These are phyloP conservation scores for cattle (Bos taurus) DNA, from an alignment of 2,113 vertebrate species.

Conservation along the genomic window DNA sequence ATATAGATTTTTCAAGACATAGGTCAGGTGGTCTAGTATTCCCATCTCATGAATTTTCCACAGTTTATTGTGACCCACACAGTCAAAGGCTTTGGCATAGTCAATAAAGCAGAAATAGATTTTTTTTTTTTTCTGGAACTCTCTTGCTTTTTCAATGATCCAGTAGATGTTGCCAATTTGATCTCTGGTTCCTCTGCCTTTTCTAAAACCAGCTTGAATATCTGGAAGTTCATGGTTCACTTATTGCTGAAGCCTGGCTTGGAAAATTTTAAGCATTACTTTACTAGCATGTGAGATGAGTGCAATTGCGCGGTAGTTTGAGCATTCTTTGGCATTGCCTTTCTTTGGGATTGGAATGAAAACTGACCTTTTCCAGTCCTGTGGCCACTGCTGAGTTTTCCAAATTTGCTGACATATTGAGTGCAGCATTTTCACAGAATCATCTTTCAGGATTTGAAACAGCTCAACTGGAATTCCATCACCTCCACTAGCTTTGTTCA, in stretches of 20 bases:
- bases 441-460: not conserved
- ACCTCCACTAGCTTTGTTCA: not conserved
- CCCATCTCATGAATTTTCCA: no score
- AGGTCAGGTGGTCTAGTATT: no score
- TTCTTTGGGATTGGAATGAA: not conserved
- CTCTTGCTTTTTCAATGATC: not conserved
- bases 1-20: no score
- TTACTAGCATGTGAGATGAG: not conserved
- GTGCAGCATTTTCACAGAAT: not conserved
- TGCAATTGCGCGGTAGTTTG: rapidly evolving
- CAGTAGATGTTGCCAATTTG: rapidly evolving
- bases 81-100: no score
- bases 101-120: no score
- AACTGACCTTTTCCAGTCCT: not conserved
- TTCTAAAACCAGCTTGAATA: not conserved
- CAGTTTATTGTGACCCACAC: no score
- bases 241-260: not conserved
- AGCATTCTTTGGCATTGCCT: not conserved
- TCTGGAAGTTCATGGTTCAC: not conserved
- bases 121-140: no score
- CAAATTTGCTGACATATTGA: not conserved
- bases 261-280: not conserved
- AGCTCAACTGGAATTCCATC: not conserved
- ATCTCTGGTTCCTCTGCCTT: not conserved
- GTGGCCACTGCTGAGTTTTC: not conserved